Conservation (phyloP, 2,888 invertebrate species). For the Euzophera pinguis region DNA sequence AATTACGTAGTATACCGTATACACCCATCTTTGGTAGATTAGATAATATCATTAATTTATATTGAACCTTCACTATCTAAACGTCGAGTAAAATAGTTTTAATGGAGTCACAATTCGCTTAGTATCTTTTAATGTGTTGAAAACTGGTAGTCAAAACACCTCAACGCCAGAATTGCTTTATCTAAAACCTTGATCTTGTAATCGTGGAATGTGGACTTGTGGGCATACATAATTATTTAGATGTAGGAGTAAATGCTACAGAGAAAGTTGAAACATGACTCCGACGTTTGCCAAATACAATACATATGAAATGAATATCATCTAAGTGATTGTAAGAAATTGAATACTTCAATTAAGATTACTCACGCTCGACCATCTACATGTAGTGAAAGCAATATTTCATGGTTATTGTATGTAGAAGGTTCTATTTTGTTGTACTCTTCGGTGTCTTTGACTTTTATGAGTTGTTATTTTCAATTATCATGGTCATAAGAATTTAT, state of each 20-base stretch:
- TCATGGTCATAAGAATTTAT: too few relatives aligned
- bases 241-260: constrained; percentile 1
- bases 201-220: constrained; percentile 7
- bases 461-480: too few relatives aligned
- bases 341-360: constrained; percentile 12
- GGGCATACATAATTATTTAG: constrained; percentile 9
- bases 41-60: constrained; percentile 24
- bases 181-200: constrained; percentile 11
- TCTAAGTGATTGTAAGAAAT: background rate
- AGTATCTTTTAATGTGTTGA: constrained; percentile 14
- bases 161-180: constrained; percentile 17
- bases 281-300: constrained; percentile 5
- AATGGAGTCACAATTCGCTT: constrained; percentile 14
- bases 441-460: background rate
- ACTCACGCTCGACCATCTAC: constrained; percentile 17
- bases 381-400: constrained; percentile 30
- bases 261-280: constrained; percentile 4
- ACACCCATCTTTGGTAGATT: constrained; percentile 19
- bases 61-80: constrained; percentile 16
- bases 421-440: background rate
- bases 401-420: constrained; percentile 10
- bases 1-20: constrained; percentile 13
- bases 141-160: constrained; percentile 16
- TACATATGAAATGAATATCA: background rate
- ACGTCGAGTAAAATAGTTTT: constrained; percentile 6